Evolutionary conservation across 35 echinoderm and acorn worm species (phyloP), one percentile per base, ranked within the genome.

Genomic region (Anneissia japonica): DNA sequence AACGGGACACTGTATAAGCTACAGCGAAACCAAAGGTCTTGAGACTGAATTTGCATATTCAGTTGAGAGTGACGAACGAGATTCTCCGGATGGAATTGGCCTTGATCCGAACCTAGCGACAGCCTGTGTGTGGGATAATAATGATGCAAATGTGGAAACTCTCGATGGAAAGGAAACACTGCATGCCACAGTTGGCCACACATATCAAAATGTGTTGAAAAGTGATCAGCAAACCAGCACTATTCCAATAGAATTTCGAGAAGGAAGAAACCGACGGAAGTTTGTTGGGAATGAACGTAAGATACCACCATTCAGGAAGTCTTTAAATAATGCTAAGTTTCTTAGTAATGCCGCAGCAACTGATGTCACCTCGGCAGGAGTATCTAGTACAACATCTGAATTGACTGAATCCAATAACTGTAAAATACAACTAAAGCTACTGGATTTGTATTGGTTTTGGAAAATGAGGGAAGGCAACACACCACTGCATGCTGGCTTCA

Each of bases 1-100:
- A 84, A 39, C 85, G 19, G 89, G 93, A 14, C 93, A 90, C 72
- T 84, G 77, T 55, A 88, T 88, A 39, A 90, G 85, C 32, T 94
- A 91, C 74, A 90, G 84, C 90, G 85, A 94, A 14, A 81, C 41
- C 11, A 94, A 94, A 90, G 80, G 93, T 34, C 84, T 94, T 35
- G 93, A 94, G 76, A 91, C 84, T 72, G 88, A 94, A 83, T 90
- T 87, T 55, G 88, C 93, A 0, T 94, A 91, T 81, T 88, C 93
- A 30, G 64, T 94, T 83, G 74, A 84, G 45, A 23, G 13, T 72
- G 32, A 88, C 35, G 17, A 73, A 30, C 82, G 56, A 37, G 84
- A 87, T 56, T 46, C 79, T 51, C 88, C 93, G 32, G 93, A 94
- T 91, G 93, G 89, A 2, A 94, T 94, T 37, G 37, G 23, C 13